Evolutionary conservation across 2,888 invertebrate species (phyloP).

Genomic region (Nomada goodeniana): DNA sequence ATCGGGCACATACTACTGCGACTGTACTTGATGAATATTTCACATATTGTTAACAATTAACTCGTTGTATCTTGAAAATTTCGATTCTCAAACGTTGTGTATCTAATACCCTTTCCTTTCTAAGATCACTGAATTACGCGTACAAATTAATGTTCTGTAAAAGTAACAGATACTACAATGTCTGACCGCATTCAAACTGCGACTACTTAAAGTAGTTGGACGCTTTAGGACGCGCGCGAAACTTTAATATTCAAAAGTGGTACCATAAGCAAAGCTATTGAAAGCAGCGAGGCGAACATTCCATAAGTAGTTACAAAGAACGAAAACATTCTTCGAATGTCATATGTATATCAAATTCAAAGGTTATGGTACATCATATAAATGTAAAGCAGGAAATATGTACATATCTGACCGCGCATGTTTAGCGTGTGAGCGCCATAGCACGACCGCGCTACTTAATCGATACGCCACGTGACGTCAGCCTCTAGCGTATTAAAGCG

Average conservation of each 20-base stretch:
- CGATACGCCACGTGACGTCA: conserved; percentile 77
- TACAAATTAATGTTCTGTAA: background rate
- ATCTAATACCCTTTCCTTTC: background rate
- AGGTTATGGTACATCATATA: conserved; percentile 10
- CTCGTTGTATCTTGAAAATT: background rate
- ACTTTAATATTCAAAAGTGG: background rate
- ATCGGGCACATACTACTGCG: conserved; percentile 5
- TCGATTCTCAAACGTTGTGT: too few relatives aligned
- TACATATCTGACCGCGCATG: conserved; percentile 41
- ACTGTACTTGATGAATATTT: background rate
- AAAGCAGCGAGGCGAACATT: background rate
- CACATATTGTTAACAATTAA: background rate
- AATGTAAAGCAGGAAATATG: background rate
- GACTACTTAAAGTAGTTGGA: background rate
- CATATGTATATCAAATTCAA: background rate
- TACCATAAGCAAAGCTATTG: background rate
- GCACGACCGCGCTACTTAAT: conserved; percentile 55
- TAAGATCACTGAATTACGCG: background rate
- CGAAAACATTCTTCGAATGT: background rate
- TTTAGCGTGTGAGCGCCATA: conserved; percentile 15
- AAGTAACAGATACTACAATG: background rate
- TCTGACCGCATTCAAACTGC: background rate
- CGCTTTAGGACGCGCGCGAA: background rate
- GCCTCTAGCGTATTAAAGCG: conserved; percentile 13
- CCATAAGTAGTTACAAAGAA: background rate